Percentiles rank a stretch among this genome's conserved stretches.
These are phyloP conservation scores for Vireo griseus DNA, from an alignment of 2,797 vertebrate genomes.

Conservation along the genomic window DNA sequence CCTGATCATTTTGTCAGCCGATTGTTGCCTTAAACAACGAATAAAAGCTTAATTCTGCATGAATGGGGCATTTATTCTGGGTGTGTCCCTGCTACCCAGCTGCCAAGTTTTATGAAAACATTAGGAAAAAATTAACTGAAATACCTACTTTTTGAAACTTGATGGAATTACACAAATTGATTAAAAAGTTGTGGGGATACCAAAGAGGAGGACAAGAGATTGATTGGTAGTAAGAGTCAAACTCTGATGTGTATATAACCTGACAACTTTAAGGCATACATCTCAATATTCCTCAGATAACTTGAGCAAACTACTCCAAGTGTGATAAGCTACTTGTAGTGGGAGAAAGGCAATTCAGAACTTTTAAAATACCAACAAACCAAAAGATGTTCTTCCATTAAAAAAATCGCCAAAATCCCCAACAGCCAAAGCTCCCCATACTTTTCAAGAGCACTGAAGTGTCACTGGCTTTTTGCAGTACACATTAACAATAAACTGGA, in stretches of 20 bases:
- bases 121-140: not conserved
- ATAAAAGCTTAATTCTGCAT: not conserved
- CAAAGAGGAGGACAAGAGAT: not conserved
- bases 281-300: not conserved
- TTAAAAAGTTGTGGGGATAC: not conserved
- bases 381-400: not conserved
- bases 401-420: not conserved
- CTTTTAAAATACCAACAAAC: not conserved
- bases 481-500: not conserved
- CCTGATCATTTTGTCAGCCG: not conserved
- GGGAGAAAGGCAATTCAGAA: not conserved
- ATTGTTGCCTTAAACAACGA: not conserved
- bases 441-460: not conserved
- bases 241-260: not conserved
- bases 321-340: not conserved
- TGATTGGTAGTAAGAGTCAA: not conserved
- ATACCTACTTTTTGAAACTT: not conserved
- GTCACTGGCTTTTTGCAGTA: not conserved
- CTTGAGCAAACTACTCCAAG: not conserved
- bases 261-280: not conserved
- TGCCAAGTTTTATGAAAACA: not conserved
- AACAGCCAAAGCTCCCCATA: not conserved
- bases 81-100: not conserved
- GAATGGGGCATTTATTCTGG: not conserved
- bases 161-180: not conserved